These are phyloP conservation scores for Odiellus spinosus DNA, from an alignment of 2,888 invertebrate genomes.

Conservation along the genomic window DNA sequence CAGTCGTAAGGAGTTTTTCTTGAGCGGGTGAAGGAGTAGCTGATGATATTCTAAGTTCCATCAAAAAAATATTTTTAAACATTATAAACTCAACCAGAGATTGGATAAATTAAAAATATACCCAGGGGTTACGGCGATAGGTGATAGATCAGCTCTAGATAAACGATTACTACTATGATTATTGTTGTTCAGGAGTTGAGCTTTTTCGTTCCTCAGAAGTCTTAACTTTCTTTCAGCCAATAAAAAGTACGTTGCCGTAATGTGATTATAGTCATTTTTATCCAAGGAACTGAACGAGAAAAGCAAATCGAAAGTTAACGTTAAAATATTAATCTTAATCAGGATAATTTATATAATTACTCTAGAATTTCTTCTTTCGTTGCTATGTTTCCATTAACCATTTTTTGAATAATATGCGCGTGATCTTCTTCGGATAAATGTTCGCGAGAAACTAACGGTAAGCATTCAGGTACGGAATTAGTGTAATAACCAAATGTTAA, in stretches of 20 bases:
- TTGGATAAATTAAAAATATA: constrained; percentile 15
- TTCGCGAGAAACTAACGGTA: constrained; percentile 69
- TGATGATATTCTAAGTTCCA: constrained; percentile 11
- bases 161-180: constrained; percentile 27
- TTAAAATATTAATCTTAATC: not conserved
- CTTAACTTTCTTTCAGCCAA: constrained; percentile 82
- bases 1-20: constrained; percentile 14
- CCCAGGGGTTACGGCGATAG: constrained; percentile 32
- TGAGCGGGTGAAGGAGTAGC: constrained; percentile 17
- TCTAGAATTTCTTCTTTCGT: constrained; percentile 83
- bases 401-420: constrained; percentile 76
- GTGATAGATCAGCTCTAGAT: constrained; percentile 26
- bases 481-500: constrained; percentile 24
- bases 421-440: constrained; percentile 84
- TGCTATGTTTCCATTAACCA: constrained; percentile 89
- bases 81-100: not conserved
- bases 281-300: constrained; percentile 54
- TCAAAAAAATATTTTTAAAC: not conserved
- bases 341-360: constrained; percentile 36
- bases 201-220: constrained; percentile 49
- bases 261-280: constrained; percentile 91
- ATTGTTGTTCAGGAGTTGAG: constrained; percentile 25
- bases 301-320: not conserved
- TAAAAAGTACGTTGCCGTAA: constrained; percentile 94
- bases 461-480: constrained; percentile 14